Evolutionary conservation across 1,140 invertebrate genomes (phyloP).

Genomic region (Macrotrachela quadricornifera): DNA sequence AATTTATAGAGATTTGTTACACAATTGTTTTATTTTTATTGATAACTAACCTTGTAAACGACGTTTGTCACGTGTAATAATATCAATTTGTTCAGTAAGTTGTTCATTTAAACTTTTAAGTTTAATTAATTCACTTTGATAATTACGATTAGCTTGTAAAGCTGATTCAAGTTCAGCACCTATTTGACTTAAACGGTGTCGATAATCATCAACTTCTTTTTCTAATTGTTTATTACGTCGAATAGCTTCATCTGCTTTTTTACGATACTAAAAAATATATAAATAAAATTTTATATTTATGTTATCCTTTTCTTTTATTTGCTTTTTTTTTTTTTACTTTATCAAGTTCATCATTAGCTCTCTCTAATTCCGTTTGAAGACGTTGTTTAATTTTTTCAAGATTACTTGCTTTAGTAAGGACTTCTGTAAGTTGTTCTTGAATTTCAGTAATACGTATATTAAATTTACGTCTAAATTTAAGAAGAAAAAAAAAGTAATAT

Average conservation of each 20-base stretch:
- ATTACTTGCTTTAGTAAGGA: slow-evolving; percentile 1
- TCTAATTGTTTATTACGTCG: slow-evolving; percentile 5
- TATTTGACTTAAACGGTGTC: not conserved
- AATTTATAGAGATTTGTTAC: too few relatives aligned
- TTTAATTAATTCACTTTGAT: slow-evolving; percentile 5
- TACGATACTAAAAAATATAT: not conserved
- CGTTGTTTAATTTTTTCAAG: slow-evolving; percentile 6
- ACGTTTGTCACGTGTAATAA: slow-evolving; percentile 1
- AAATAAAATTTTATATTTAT: too few relatives aligned
- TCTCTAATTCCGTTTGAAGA: slow-evolving; percentile 7
- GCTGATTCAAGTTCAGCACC: slow-evolving; percentile 5
- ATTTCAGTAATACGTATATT: slow-evolving; percentile 4
- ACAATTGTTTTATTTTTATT: too few relatives aligned
- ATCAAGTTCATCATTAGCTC: too few relatives aligned
- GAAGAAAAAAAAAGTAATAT: too few relatives aligned
- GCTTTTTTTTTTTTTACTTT: too few relatives aligned
- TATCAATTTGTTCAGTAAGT: slow-evolving; percentile 3
- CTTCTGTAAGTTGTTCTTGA: slow-evolving; percentile 2
- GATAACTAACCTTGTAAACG: not conserved
- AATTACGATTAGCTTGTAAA: slow-evolving; percentile 2
- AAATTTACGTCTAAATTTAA: slow-evolving; percentile 4
- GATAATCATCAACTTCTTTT: slow-evolving; percentile 5
- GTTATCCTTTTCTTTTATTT: too few relatives aligned
- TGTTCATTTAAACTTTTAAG: not conserved
- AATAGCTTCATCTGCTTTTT: not conserved